Evolutionary conservation across 1,140 invertebrate species (phyloP).

Genomic region (Apis mellifera): DNA sequence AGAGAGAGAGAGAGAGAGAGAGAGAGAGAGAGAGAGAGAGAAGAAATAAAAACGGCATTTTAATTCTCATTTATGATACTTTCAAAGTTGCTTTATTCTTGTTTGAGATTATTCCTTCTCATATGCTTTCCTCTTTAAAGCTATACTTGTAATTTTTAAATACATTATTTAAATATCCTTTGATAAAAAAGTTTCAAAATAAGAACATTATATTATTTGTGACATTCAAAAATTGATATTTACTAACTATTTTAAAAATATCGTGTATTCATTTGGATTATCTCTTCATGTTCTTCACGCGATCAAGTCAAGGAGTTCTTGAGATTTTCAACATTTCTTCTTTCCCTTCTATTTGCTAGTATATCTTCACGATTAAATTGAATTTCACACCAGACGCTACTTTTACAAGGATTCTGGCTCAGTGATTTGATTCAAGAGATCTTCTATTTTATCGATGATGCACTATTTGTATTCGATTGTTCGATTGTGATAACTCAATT

Average conservation of each 20-base stretch:
- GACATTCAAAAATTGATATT: not conserved
- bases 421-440: not conserved
- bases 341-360: not conserved
- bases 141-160: no score
- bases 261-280: not conserved
- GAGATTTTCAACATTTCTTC: not conserved
- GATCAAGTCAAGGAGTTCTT: not conserved
- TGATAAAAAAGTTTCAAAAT: not conserved
- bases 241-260: not conserved
- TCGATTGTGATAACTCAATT: not conserved
- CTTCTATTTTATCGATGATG: not conserved
- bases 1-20: not conserved
- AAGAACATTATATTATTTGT: not conserved
- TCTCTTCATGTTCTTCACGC: no score
- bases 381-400: constrained; percentile 19
- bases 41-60: not conserved
- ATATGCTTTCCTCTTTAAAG: not conserved
- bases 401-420: not conserved
- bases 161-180: not conserved
- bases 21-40: not conserved
- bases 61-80: not conserved
- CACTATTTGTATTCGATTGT: not conserved
- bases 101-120: not conserved
- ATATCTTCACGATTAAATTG: constrained; percentile 28
- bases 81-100: not conserved